These are phyloP conservation scores for Antheraea assamensis DNA, from an alignment of 2,888 invertebrate genomes.

Conservation along the genomic window DNA sequence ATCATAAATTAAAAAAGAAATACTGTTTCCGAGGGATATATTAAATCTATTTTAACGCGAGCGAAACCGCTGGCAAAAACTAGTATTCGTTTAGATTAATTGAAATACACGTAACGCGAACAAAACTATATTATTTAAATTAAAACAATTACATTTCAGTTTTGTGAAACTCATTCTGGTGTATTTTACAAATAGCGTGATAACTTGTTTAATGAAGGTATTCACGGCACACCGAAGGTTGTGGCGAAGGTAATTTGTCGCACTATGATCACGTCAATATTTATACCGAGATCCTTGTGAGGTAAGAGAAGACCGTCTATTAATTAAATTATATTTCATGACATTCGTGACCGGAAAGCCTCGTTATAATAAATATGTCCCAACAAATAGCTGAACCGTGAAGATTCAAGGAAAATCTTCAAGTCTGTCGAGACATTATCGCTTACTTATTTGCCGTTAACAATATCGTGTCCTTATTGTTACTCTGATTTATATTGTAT, in stretches of 20 bases:
- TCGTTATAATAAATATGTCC: slow-evolving; percentile 25
- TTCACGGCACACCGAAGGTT: slow-evolving; percentile 16
- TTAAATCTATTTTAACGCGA: no score
- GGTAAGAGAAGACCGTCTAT: slow-evolving; percentile 14
- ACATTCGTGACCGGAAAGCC: slow-evolving; percentile 63
- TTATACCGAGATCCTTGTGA: slow-evolving; percentile 12
- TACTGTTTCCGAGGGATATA: no score
- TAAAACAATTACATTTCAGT: neutral
- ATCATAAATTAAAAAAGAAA: no score
- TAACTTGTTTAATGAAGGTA: neutral
- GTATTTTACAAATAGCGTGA: neutral
- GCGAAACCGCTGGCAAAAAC: no score
- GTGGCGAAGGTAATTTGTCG: slow-evolving; percentile 13
- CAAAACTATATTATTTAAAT: neutral
- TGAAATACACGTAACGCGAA: no score
- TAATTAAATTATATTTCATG: slow-evolving; percentile 26
- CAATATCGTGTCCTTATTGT: neutral
- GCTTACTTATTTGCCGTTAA: neutral
- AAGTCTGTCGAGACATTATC: neutral
- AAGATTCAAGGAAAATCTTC: slow-evolving; percentile 42
- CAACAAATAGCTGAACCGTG: slow-evolving; percentile 41
- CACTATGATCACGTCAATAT: slow-evolving; percentile 13
- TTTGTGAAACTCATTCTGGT: neutral
- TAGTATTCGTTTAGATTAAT: no score
- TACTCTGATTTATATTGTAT: neutral